Base-by-base conservation (phyloP, 2,888 invertebrate genomes). In the Helleia helle region DNA sequence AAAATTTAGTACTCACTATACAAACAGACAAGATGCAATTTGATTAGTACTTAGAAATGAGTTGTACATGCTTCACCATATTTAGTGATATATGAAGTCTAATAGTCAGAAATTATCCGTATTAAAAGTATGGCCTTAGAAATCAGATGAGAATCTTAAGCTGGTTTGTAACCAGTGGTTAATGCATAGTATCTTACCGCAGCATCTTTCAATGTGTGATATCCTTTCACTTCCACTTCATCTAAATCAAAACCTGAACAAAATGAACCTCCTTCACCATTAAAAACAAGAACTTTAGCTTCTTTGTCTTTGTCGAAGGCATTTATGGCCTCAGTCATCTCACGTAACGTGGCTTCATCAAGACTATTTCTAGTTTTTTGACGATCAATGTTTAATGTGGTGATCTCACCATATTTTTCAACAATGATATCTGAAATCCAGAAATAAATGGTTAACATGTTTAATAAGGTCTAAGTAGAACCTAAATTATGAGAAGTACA, bases 241-340 rank as follows among this genome's bases (percentile, higher is more conserved):
- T 91, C 86, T 38, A 97, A 86, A 72, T 98, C 97, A 65, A 91
- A 94, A 0, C 98, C 98, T 2, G 97, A 90, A 71, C 96, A 97
- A 71, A 99, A 98, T 42, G 92, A 93, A 0, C 97, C 97, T n/a
- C 97, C 96, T 58, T 90, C 88, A 4, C 98, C 98, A 67, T 96
- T 89, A 1, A 99, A 76, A 1, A 99, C 90, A 4, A 92, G 93
- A 3, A 92, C 92, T 47, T 86, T 76, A 0, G 92, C 83, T 0
- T 86, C 74, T 0, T 87, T 71, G 62, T 97, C 94, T 18, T 89
- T 86, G 51, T 98, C 96, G 73, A 97, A 97, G 9, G 86, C 80
- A 46, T 89, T 80, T 38, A 98, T 88, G 0, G 94, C 95, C 18
- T 87, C 83, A 2, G 87, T 86, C 11, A 98, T 86, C 54, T 90